Evolutionary conservation across 2,888 invertebrate genomes (phyloP).

Genomic region (Zygogramma bicolorata): DNA sequence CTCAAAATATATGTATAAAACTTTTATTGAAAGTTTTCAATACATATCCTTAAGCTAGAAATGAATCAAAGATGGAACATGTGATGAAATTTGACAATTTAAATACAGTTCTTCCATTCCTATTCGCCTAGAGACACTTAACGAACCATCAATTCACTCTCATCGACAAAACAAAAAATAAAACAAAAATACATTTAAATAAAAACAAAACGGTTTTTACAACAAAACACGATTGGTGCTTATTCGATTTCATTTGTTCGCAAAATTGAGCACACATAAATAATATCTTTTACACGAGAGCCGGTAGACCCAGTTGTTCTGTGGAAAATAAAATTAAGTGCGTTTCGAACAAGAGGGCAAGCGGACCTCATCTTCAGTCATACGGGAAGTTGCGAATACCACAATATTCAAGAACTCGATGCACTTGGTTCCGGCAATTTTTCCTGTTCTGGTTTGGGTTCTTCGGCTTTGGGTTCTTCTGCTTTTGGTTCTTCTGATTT

Average conservation of each 20-base stretch:
- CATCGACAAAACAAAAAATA: slow-evolving; percentile 45
- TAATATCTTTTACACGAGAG: slow-evolving; percentile 56
- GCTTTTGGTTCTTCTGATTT: slow-evolving; percentile 62
- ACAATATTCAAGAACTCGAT: slow-evolving; percentile 59
- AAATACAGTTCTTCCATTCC: too few relatives aligned
- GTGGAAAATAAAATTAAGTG: slow-evolving; percentile 56
- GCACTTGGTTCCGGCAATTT: slow-evolving; percentile 56
- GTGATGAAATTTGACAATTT: slow-evolving; percentile 30
- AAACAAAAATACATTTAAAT: slow-evolving; percentile 49
- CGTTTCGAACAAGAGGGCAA: slow-evolving; percentile 62
- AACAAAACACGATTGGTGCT: slow-evolving; percentile 52
- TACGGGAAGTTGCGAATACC: slow-evolving; percentile 25
- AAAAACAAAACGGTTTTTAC: slow-evolving; percentile 56
- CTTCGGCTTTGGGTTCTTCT: slow-evolving; percentile 54
- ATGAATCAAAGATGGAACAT: slow-evolving; percentile 47
- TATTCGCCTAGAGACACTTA: neutral
- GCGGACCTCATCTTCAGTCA: slow-evolving; percentile 60
- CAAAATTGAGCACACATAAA: slow-evolving; percentile 57
- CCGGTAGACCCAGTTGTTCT: slow-evolving; percentile 61
- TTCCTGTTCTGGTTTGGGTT: slow-evolving; percentile 48
- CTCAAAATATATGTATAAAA: slow-evolving; percentile 58
- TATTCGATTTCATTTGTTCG: slow-evolving; percentile 35
- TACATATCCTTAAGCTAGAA: slow-evolving; percentile 58
- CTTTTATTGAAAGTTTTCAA: slow-evolving; percentile 65
- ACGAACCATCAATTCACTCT: slow-evolving; percentile 14